Percentiles rank a stretch among this genome's conserved stretches.
Conservation (phyloP, 2,797 vertebrate species). For the Falco peregrinus region DNA sequence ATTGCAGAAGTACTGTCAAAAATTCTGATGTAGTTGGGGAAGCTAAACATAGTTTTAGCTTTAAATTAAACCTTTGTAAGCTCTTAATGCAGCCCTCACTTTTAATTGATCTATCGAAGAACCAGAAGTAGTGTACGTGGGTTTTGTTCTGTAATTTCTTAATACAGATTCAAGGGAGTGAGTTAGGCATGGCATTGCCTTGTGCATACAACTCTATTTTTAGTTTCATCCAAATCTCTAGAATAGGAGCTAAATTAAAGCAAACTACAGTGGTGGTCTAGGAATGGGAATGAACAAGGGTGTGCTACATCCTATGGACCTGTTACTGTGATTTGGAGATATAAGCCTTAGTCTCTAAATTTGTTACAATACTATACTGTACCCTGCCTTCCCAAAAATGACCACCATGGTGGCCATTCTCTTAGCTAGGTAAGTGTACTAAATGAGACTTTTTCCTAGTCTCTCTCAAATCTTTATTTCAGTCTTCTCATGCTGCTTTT, state of each 20-base stretch:
- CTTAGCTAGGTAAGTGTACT: neutral
- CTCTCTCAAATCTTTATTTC: neutral
- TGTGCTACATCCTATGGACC: neutral
- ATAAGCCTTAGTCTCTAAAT: neutral
- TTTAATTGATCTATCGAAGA: neutral
- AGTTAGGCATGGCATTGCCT: neutral
- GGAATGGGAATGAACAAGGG: neutral
- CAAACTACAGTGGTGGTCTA: neutral
- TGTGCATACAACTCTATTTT: neutral
- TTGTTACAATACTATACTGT: neutral
- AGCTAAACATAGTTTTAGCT: neutral
- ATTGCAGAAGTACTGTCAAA: neutral
- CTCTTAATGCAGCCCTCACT: neutral
- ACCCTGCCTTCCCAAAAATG: neutral
- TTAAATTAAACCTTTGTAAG: neutral
- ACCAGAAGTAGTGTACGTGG: fast-evolving
- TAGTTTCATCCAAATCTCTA: neutral
- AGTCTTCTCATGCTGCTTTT: neutral
- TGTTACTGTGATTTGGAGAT: neutral
- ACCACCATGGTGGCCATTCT: neutral
- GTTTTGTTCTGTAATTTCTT: neutral
- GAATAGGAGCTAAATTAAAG: neutral
- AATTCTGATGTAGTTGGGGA: neutral
- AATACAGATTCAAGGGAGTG: neutral
- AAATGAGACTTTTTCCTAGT: neutral